Evolutionary conservation across 1,140 invertebrate species (phyloP).

Genomic region (Ceratina japonica): DNA sequence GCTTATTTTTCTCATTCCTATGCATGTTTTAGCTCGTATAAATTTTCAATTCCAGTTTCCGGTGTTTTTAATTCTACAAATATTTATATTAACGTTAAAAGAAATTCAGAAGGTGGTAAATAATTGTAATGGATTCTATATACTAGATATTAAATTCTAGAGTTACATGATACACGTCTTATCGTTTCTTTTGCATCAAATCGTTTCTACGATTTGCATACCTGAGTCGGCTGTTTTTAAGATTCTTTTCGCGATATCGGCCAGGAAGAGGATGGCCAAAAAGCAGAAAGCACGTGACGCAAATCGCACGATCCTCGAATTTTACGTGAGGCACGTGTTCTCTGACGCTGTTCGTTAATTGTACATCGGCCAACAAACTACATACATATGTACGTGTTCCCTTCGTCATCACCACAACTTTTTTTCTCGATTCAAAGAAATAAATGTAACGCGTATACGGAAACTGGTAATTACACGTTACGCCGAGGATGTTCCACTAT

Average conservation of each 20-base stretch:
- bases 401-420: background rate
- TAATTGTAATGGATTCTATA: background rate
- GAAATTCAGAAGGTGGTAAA: background rate
- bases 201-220: background rate
- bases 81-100: background rate
- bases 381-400: background rate
- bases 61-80: background rate
- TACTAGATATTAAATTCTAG: background rate
- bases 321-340: background rate
- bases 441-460: background rate
- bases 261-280: background rate
- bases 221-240: background rate
- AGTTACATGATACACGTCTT: background rate
- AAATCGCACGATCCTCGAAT: background rate
- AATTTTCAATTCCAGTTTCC: background rate
- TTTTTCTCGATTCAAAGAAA: background rate
- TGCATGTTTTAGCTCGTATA: background rate
- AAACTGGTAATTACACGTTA: conserved; percentile 1
- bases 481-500: background rate
- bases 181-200: background rate
- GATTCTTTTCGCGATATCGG: background rate
- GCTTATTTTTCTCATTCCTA: background rate
- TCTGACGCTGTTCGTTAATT: background rate
- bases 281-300: background rate
- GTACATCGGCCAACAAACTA: too few species aligned